phyloP scores from a whole-genome alignment of 2,888 invertebrate species.

The Drosophila robusta region DNA sequence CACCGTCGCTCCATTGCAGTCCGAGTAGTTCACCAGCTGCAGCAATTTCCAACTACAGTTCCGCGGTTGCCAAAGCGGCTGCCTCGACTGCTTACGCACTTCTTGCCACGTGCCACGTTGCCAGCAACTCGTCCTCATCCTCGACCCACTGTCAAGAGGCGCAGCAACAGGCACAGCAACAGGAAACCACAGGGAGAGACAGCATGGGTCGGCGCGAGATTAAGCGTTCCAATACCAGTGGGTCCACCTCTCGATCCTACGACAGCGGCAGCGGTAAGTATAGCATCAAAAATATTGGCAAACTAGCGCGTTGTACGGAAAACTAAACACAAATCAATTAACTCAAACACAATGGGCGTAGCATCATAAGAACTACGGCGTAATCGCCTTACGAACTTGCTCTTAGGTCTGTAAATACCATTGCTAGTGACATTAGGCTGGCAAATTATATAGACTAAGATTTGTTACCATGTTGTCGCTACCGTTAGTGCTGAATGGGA shows the following conservation, averaged over 20 bases:
- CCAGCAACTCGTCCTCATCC: slow-evolving; percentile 38
- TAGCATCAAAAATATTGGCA: slow-evolving; percentile 1
- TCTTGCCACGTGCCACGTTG: slow-evolving; percentile 71
- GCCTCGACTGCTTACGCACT: slow-evolving; percentile 68
- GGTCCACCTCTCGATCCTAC: slow-evolving; percentile 82
- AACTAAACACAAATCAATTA: slow-evolving; percentile 52
- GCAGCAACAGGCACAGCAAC: slow-evolving; percentile 47
- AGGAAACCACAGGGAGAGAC: slow-evolving; percentile 47
- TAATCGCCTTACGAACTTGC: slow-evolving; percentile 67
- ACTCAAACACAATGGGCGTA: slow-evolving; percentile 35
- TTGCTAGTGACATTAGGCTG: slow-evolving; percentile 61
- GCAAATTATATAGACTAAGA: slow-evolving; percentile 68
- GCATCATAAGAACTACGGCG: slow-evolving; percentile 28
- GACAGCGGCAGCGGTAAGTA: slow-evolving; percentile 84
- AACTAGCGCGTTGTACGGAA: not conserved
- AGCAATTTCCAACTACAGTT: slow-evolving; percentile 50
- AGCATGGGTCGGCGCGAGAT: slow-evolving; percentile 85
- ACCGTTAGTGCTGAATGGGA: no score
- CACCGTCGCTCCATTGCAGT: slow-evolving; percentile 65
- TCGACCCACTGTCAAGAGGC: slow-evolving; percentile 15
- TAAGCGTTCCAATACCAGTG: slow-evolving; percentile 84
- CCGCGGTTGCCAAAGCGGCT: slow-evolving; percentile 70
- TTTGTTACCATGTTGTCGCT: slow-evolving; percentile 62
- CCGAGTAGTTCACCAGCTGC: slow-evolving; percentile 21
- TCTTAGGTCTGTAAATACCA: slow-evolving; percentile 42